A percentile compares a stretch with the other conserved stretches of the same genome.
Evolutionary conservation across 2,888 invertebrate species (phyloP).

Genomic region (Leptura quadrifasciata): DNA sequence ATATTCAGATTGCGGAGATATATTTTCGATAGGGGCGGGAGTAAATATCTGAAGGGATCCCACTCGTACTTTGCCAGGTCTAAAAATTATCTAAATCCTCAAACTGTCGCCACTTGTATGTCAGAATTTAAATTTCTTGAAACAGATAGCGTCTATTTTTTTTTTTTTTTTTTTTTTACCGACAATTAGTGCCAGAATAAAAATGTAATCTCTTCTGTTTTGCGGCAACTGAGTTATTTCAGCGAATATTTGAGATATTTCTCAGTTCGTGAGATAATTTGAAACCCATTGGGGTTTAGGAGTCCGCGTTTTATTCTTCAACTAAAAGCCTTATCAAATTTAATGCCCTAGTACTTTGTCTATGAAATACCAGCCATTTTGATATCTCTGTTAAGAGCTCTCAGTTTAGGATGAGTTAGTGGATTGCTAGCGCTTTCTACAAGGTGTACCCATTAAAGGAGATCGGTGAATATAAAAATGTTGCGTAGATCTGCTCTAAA

Average conservation of each 20-base stretch:
- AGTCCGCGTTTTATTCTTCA: background rate
- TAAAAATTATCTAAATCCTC: background rate
- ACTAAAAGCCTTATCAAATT: constrained; percentile 7
- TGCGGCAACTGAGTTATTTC: background rate
- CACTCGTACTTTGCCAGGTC: background rate
- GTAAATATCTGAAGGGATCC: no score
- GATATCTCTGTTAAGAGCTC: background rate
- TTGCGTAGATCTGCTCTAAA: no score
- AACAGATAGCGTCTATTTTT: background rate
- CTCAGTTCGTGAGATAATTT: background rate
- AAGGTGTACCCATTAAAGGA: no score
- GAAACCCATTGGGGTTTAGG: background rate
- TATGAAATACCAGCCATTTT: constrained; percentile 7
- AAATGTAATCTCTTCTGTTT: background rate
- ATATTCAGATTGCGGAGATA: no score
- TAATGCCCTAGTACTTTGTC: constrained; percentile 4
- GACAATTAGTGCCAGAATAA: background rate
- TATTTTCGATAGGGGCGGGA: no score
- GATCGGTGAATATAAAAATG: no score
- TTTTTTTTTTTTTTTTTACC: no score
- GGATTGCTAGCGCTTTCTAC: background rate
- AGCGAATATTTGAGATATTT: background rate
- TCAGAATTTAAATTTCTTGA: background rate
- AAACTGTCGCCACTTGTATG: no score
- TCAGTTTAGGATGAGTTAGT: background rate